Evolutionary conservation across 2,888 invertebrate species (phyloP).

Genomic region (Acrocera orbiculus): DNA sequence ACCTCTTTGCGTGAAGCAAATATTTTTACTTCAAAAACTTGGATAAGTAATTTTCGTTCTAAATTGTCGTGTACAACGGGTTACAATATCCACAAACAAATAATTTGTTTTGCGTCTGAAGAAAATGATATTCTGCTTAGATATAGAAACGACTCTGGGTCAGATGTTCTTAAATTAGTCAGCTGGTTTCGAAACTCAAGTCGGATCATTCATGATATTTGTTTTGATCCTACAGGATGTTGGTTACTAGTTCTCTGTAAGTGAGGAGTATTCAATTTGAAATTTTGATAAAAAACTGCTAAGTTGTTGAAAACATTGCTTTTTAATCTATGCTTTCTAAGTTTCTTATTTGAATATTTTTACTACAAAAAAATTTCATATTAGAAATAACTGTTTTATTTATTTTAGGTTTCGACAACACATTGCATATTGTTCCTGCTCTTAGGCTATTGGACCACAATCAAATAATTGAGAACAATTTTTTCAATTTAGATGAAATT

Average conservation of each 20-base stretch:
- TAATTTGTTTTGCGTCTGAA: constrained; percentile 27
- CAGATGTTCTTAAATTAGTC: constrained; percentile 27
- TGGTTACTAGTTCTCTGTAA: constrained; percentile 30
- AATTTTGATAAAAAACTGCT: too few relatives aligned
- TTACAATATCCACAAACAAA: too few relatives aligned
- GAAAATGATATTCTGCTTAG: constrained; percentile 30
- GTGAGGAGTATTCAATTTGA: too few relatives aligned
- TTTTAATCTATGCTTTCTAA: too few relatives aligned
- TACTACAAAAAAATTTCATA: too few relatives aligned
- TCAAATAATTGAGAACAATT: constrained; percentile 16
- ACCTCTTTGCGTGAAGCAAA: too few relatives aligned
- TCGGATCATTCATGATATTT: constrained; percentile 44
- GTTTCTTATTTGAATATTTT: too few relatives aligned
- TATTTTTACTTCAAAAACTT: too few relatives aligned
- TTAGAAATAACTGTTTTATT: too few relatives aligned
- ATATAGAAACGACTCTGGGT: constrained; percentile 22
- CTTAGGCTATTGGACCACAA: constrained; percentile 21
- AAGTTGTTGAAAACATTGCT: too few relatives aligned
- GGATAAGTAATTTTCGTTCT: too few relatives aligned
- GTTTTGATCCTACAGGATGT: constrained; percentile 65
- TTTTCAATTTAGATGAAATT: constrained; percentile 25
- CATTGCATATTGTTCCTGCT: constrained; percentile 30
- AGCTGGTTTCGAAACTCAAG: constrained; percentile 27
- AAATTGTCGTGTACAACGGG: too few relatives aligned
- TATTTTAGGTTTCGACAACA: constrained; percentile 28